These are phyloP conservation scores for Netelia inedita DNA, from an alignment of 2,888 invertebrate species.

Conservation along the genomic window DNA sequence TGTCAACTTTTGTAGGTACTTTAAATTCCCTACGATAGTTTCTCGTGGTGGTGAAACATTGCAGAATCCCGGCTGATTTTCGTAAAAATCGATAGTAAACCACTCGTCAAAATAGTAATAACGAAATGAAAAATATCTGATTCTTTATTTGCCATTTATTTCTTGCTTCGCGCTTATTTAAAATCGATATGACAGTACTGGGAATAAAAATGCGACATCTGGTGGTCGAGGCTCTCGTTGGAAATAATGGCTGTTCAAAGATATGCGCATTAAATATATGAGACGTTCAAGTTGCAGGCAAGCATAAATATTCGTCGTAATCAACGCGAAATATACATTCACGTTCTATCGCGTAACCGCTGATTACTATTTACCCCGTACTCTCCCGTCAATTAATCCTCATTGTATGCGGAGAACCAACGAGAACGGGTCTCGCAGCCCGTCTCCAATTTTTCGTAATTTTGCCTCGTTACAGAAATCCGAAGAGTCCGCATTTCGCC, in stretches of 20 bases:
- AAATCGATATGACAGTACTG: background rate
- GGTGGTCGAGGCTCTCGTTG: background rate
- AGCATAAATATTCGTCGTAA: no score
- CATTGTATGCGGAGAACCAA: background rate
- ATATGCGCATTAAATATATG: background rate
- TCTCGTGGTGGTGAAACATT: no score
- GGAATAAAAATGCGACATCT: background rate
- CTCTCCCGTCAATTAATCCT: conserved; percentile 2
- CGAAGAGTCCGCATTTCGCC: conserved; percentile 25
- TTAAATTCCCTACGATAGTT: no score
- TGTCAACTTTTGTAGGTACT: no score
- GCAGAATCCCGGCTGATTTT: no score
- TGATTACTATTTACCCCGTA: conserved; percentile 22
- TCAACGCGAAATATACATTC: background rate
- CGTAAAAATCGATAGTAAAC: no score
- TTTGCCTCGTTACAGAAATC: conserved; percentile 40
- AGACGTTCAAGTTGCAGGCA: no score
- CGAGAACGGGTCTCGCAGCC: background rate
- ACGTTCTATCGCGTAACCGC: background rate
- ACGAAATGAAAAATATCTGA: no score
- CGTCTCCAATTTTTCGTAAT: background rate
- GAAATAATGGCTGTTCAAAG: background rate
- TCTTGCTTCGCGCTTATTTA: background rate
- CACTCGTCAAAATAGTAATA: no score
- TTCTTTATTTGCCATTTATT: background rate